A percentile compares a stretch with the other conserved stretches of the same genome.
Evolutionary conservation across 2,113 vertebrate species (phyloP).

Genomic region (Psettodes erumei): DNA sequence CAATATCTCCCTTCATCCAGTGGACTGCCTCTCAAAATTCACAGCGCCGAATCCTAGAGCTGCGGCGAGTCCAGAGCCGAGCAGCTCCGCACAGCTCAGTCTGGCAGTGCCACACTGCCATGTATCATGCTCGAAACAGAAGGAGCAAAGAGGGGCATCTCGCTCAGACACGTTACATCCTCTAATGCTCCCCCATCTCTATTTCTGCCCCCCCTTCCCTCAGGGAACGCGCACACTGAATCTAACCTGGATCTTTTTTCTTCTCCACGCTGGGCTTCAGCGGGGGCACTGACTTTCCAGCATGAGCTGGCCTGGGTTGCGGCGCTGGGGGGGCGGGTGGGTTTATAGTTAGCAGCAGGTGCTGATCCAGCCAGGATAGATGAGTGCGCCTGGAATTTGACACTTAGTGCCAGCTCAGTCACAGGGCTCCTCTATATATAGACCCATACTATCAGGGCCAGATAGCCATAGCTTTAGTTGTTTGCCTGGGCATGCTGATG

Average conservation of each 20-base stretch:
- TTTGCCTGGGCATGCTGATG: constrained; percentile 29
- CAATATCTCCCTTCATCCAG: constrained; percentile 57
- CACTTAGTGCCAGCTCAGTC: constrained; percentile 83
- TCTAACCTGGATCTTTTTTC: constrained; percentile 70
- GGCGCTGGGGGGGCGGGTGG: constrained; percentile 58
- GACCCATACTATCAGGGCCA: constrained; percentile 78
- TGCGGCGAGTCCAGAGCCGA: constrained; percentile 27
- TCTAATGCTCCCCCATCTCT: constrained; percentile 56
- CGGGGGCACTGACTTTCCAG: constrained; percentile 65
- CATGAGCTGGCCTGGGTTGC: constrained; percentile 57
- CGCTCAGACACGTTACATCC: constrained; percentile 50
- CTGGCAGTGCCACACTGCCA: constrained; percentile 45
- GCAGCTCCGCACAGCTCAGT: constrained; percentile 42
- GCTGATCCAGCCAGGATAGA: constrained; percentile 80
- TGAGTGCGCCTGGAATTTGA: constrained; percentile 85
- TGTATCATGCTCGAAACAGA: constrained; percentile 66
- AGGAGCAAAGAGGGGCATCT: constrained; percentile 60
- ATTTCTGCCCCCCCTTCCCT: constrained; percentile 72
- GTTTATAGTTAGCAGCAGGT: constrained; percentile 89
- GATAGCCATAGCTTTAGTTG: constrained; percentile 66
- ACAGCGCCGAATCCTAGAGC: constrained; percentile 18
- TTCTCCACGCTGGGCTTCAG: constrained; percentile 66
- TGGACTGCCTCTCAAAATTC: constrained; percentile 52
- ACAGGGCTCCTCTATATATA: constrained; percentile 88
- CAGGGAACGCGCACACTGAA: constrained; percentile 62